A percentile compares a stretch with the other conserved stretches of the same genome.
These are phyloP conservation scores for Cepphus grylle DNA, from an alignment of 2,113 vertebrate species.

Conservation along the genomic window DNA sequence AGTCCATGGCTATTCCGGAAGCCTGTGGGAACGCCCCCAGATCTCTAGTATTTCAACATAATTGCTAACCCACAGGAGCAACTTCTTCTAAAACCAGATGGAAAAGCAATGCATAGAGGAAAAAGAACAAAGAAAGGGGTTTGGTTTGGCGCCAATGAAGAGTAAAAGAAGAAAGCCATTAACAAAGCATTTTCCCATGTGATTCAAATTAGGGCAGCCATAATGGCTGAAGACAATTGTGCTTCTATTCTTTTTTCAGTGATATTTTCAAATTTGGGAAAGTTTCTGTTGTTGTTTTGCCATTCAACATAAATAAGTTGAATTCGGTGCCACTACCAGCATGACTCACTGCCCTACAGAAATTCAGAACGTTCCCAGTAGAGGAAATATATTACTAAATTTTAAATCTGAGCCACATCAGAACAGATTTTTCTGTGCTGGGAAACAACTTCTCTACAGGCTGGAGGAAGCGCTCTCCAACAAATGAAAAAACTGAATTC, in stretches of 20 bases:
- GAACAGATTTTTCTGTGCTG: neutral
- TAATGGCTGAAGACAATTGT: neutral
- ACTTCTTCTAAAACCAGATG: neutral
- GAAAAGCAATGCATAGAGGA: conserved; percentile 14
- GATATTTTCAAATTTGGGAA: conserved; percentile 29
- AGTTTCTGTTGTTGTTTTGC: conserved; percentile 34
- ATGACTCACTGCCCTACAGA: conserved; percentile 29
- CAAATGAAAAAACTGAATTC: conserved; percentile 30
- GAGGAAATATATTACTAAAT: conserved; percentile 34
- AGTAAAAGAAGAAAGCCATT: conserved; percentile 34
- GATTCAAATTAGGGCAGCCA: conserved; percentile 29
- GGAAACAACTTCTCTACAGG: conserved; percentile 1
- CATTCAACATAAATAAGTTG: neutral
- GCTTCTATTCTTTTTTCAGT: conserved; percentile 44
- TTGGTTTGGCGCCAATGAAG: neutral
- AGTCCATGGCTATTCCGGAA: neutral
- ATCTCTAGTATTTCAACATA: neutral
- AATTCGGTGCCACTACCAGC: conserved; percentile 15
- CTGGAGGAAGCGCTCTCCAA: conserved; percentile 14
- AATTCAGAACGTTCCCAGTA: neutral
- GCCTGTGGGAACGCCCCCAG: neutral
- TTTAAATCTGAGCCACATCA: conserved; percentile 18
- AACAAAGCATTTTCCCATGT: conserved; percentile 32
- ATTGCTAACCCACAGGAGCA: neutral
- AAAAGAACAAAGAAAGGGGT: conserved; percentile 26